Conservation (phyloP, 2,888 invertebrate species). For the Molorchus minor region DNA sequence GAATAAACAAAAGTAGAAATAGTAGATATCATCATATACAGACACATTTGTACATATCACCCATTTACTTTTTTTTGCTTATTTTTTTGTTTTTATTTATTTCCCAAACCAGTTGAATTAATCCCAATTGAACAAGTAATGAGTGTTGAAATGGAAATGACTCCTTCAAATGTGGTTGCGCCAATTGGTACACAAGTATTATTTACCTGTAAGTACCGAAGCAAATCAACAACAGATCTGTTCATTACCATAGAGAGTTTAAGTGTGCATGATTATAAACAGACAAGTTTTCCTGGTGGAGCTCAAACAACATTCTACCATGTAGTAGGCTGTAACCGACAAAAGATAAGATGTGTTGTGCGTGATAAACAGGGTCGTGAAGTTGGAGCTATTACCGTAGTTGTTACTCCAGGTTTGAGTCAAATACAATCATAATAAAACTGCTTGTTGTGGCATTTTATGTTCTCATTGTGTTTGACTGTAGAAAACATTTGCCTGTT, state of each 20-base stretch:
- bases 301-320: slow-evolving; percentile 52
- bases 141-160: slow-evolving; percentile 60
- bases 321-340: slow-evolving; percentile 52
- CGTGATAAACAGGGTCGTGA: slow-evolving; percentile 34
- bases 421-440: slow-evolving; percentile 32
- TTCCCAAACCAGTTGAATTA: slow-evolving; percentile 16
- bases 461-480: slow-evolving; percentile 18
- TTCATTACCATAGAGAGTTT: slow-evolving; percentile 42
- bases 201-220: slow-evolving; percentile 66
- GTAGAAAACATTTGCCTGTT: slow-evolving; percentile 13
- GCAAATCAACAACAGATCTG: slow-evolving; percentile 43
- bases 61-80: slow-evolving; percentile 8
- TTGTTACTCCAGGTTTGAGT: slow-evolving; percentile 48
- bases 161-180: slow-evolving; percentile 61
- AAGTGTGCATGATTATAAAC: slow-evolving; percentile 36
- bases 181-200: slow-evolving; percentile 59
- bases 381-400: slow-evolving; percentile 40
- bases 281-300: slow-evolving; percentile 35
- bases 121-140: slow-evolving; percentile 20
- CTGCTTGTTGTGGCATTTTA: slow-evolving; percentile 18
- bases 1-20: slow-evolving; percentile 9
- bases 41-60: neutral
- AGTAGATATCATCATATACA: too few relatives aligned
- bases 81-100: slow-evolving; percentile 23
- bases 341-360: slow-evolving; percentile 44